Base-by-base conservation (phyloP, 2,888 invertebrate genomes). In the Pachliopta kotzebuea region DNA sequence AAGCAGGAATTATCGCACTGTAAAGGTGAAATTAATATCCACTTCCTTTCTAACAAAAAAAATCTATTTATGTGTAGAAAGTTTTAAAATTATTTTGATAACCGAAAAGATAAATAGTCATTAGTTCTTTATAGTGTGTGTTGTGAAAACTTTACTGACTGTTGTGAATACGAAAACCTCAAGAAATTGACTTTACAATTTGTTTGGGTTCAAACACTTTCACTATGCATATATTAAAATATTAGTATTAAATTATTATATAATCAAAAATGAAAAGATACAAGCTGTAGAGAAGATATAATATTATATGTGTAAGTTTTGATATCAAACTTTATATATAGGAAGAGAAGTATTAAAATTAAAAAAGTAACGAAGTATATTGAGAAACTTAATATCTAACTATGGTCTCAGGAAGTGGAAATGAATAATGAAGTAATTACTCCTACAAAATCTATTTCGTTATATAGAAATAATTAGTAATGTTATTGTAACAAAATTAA, bases 1-100 rank as follows among this genome's bases (percentile, higher is more conserved):
- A 45, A 6, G n/a, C 18, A n/a, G 4, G n/a, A 7, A 45, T 45
- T 6, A n/a, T n/a, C 6, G n/a, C 18, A 18, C 45, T 45, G 11
- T 0, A n/a, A 45, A 45, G 18, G 0, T 1, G 11, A 45, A 18
- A 45, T 45, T 18, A 45, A n/a, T 45, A 45, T 8, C 18, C 45
- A 45, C 45, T 45, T 45, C n/a, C 45, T 45, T n/a, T 45, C 6
- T 18, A 6, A 18, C 45, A n/a, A 45, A 45, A 45, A 37, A 45
- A 18, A 11, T n/a, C 18, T n/a, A 45, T n/a, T 45, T 45, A n/a
- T 45, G 17, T 45, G n/a, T 52, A 62, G 62, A 62, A 62, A 62
- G 62, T 62, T 56, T 50, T 61, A 52, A 56, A 52, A 29, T 62
- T 24, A 21, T 45, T 49, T 56, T 37, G 56, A 56, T 62, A 62